Percentiles rank a stretch among this genome's conserved stretches.
phyloP scores from a whole-genome alignment of 2,797 vertebrate species.

The Zenarchopterus dispar region DNA sequence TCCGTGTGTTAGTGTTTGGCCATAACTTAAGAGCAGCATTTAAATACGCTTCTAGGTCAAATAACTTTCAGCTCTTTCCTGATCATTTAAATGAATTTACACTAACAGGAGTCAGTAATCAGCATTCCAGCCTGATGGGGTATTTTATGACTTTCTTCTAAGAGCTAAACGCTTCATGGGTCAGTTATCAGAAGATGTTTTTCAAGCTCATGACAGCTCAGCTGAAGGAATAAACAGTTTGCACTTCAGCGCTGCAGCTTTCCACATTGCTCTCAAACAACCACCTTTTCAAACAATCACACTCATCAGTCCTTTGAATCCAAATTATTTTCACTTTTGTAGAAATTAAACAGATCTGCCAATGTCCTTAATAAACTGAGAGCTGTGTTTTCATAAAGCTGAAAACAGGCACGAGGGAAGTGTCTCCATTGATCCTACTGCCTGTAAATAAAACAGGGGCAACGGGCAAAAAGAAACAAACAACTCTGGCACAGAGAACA shows the following conservation, averaged over 20 bases:
- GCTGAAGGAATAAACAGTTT: constrained; percentile 66
- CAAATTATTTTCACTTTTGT: constrained; percentile 79
- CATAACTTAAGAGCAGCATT: too few species aligned
- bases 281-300: constrained; percentile 77
- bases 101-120: not conserved
- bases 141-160: constrained; percentile 43
- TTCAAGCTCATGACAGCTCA: constrained; percentile 65
- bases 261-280: constrained; percentile 66
- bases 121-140: not conserved
- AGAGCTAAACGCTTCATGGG: constrained; percentile 56
- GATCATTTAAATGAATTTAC: too few species aligned
- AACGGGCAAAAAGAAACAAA: constrained; percentile 84
- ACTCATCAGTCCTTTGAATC: constrained; percentile 84
- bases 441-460: constrained; percentile 82
- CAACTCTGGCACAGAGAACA: constrained; percentile 76
- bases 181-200: constrained; percentile 61
- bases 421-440: constrained; percentile 80
- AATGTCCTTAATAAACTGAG: constrained; percentile 76
- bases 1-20: too few species aligned
- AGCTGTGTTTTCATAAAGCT: constrained; percentile 81
- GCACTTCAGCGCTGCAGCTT: constrained; percentile 52
- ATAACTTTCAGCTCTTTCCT: too few species aligned
- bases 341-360: constrained; percentile 81
- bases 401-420: constrained; percentile 79
- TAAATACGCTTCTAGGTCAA: too few species aligned